These are phyloP conservation scores for Pelodiscus sinensis DNA, from an alignment of 2,113 vertebrate genomes.

Conservation along the genomic window DNA sequence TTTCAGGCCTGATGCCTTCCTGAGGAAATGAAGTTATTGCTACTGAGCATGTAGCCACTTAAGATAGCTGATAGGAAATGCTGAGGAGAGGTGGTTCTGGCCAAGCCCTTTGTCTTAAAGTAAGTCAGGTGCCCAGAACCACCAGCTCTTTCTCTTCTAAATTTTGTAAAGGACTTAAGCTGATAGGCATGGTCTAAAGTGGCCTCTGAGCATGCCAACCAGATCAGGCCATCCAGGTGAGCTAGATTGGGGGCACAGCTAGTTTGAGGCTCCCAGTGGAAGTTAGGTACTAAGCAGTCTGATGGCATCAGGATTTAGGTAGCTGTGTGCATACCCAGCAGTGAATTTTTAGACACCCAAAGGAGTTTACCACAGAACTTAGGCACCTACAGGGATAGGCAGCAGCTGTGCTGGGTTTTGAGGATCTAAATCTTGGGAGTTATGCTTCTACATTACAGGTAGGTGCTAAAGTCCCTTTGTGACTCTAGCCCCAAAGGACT, in stretches of 20 bases:
- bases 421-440: not conserved
- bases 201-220: not conserved
- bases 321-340: not conserved
- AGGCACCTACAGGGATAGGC: not conserved
- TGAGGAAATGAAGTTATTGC: not conserved
- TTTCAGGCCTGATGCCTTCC: not conserved
- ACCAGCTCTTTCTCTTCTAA: not conserved
- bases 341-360: not conserved
- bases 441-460: not conserved
- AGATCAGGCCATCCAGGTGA: not conserved
- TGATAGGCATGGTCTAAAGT: not conserved
- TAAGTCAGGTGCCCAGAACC: not conserved
- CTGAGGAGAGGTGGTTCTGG: not conserved
- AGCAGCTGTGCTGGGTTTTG: not conserved
- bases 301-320: not conserved
- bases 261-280: not conserved
- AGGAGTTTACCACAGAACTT: not conserved
- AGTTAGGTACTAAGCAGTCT: not conserved
- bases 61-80: not conserved
- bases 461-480: not conserved
- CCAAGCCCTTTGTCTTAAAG: not conserved
- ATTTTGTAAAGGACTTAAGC: not conserved
- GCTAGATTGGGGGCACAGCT: not conserved
- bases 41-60: not conserved
- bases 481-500: not conserved